A percentile compares a stretch with the other conserved stretches of the same genome.
Conservation (phyloP, 2,888 invertebrate species). For the Exocentrus adspersus region DNA sequence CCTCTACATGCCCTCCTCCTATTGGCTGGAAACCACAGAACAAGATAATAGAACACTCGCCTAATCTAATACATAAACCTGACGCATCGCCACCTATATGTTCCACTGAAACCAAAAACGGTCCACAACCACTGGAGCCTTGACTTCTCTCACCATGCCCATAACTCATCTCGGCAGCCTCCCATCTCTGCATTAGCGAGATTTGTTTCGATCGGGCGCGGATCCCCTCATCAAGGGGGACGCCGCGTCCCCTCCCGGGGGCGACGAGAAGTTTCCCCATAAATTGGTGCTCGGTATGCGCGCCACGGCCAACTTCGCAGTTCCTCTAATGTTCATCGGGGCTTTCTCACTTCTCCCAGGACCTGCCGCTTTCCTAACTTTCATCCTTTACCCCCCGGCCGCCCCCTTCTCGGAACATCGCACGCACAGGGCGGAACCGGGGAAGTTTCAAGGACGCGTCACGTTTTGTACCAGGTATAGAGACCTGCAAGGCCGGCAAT, state of each 20-base stretch:
- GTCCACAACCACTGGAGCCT: neutral
- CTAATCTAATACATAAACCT: too few species aligned
- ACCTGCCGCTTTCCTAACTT: conserved; percentile 53
- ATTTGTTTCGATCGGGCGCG: conserved; percentile 20
- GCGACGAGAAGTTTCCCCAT: conserved; percentile 27
- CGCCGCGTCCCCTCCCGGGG: neutral
- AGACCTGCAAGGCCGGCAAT: too few species aligned
- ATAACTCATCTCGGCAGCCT: conserved; percentile 14
- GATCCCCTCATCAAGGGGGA: conserved; percentile 17
- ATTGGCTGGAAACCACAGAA: too few species aligned
- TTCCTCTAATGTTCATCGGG: conserved; percentile 57
- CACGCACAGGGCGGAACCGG: neutral
- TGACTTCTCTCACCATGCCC: neutral
- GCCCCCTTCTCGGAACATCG: neutral
- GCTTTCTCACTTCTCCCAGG: conserved; percentile 58
- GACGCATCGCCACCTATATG: too few species aligned
- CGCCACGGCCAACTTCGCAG: conserved; percentile 58
- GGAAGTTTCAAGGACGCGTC: too few species aligned
- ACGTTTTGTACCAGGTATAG: too few species aligned
- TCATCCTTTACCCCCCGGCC: conserved; percentile 50
- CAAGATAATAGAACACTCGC: too few species aligned
- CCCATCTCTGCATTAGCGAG: conserved; percentile 8
- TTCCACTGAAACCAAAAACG: neutral
- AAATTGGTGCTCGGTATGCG: conserved; percentile 55
- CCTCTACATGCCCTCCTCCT: too few species aligned